phyloP scores from a whole-genome alignment of 2,113 vertebrate species.

The Ameiurus melas region DNA sequence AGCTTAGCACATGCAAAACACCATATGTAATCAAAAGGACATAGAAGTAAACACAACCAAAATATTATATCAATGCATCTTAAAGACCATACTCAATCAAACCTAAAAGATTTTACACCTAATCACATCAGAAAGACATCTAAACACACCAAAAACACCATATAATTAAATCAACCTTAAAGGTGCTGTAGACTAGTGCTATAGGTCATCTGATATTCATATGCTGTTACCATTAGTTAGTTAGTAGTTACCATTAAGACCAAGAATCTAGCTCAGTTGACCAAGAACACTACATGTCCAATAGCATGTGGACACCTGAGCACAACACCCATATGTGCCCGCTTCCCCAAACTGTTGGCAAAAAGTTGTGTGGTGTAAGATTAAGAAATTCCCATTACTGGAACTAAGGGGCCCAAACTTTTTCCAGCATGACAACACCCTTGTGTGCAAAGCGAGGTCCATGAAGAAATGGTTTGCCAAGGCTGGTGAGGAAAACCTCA shows the following conservation, averaged over 20 bases:
- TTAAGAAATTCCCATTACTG: not conserved
- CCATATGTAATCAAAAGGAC: not conserved
- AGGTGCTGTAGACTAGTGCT: not conserved
- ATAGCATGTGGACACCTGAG: not conserved
- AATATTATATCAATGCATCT: not conserved
- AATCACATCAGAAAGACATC: not conserved
- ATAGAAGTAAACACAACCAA: not conserved
- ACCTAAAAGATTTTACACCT: not conserved
- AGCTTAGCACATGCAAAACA: not conserved
- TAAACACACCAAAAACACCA: not conserved
- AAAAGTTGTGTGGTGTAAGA: not conserved
- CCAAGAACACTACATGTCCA: not conserved
- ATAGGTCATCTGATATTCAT: not conserved
- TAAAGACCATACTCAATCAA: not conserved
- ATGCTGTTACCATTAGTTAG: too few relatives aligned
- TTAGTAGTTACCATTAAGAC: not conserved
- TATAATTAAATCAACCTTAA: not conserved
- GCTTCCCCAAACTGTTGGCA: not conserved
- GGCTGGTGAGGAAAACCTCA: not conserved
- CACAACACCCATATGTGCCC: not conserved
- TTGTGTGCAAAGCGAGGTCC: not conserved
- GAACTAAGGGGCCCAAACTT: not conserved
- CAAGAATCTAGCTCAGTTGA: not conserved
- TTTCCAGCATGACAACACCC: not conserved
- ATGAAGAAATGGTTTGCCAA: not conserved